These are phyloP conservation scores for Adelognathus sp. DNA, from an alignment of 2,888 invertebrate genomes.

Conservation along the genomic window DNA sequence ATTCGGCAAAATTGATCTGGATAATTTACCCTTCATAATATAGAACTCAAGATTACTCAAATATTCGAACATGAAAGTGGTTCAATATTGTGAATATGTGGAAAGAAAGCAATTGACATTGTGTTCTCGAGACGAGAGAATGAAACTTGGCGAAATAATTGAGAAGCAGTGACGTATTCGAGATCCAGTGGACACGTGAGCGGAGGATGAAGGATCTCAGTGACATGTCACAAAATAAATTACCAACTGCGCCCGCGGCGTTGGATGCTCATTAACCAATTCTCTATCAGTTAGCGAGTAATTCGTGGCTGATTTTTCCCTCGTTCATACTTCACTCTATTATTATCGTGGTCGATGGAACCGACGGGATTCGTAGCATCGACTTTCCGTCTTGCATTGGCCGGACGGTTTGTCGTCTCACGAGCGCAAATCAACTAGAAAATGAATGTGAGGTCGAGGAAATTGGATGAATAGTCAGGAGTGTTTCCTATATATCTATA, in stretches of 20 bases:
- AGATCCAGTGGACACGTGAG: neutral
- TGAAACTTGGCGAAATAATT: too few species aligned
- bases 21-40: too few species aligned
- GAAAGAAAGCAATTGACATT: too few species aligned
- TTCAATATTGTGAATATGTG: too few species aligned
- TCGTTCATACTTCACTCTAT: slow-evolving; percentile 5
- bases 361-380: slow-evolving; percentile 15
- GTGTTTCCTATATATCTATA: neutral
- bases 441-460: slow-evolving; percentile 6
- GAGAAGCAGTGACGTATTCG: neutral
- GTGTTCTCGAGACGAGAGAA: too few species aligned
- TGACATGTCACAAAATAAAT: neutral
- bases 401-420: slow-evolving; percentile 2
- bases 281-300: neutral
- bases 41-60: too few species aligned
- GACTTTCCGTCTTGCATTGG: slow-evolving; percentile 37
- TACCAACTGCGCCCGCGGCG: slow-evolving; percentile 6
- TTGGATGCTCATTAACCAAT: neutral
- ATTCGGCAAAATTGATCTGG: too few species aligned
- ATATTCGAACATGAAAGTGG: too few species aligned
- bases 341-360: slow-evolving; percentile 15
- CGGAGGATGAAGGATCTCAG: neutral
- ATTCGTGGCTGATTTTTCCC: neutral
- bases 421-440: neutral
- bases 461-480: slow-evolving; percentile 20